Base-by-base conservation (phyloP, 2,113 vertebrate genomes). In the Chaenocephalus aceratus region DNA sequence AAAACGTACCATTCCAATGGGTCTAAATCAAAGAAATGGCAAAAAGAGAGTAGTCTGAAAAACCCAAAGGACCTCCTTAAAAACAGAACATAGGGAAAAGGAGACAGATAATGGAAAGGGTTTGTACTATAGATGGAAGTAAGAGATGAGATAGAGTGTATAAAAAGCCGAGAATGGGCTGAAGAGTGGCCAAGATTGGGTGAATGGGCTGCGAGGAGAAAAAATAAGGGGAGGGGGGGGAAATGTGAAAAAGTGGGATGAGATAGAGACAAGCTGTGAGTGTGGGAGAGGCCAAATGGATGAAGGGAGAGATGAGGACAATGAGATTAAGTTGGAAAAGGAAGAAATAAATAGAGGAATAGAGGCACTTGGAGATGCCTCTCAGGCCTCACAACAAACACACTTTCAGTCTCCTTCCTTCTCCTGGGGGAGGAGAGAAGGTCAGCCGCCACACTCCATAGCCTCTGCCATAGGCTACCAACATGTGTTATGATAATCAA, bases 401-500 rank as follows among this genome's bases (percentile, higher is more conserved):
- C 14, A 34, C 71, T 68, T 52, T 44, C 48, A 62, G 23, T 58
- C 62, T 48, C 46, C 62, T 77, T 67, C n/a, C 12, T 44, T 63
- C 69, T 86, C 79, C 21, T n/a, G 74, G 46, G 84, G 30, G 61
- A 45, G 81, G 23, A 66, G 67, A 79, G 86, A 83, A 90, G 91
- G 91, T 92, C 89, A 90, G 78, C 80, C 75, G 75, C 86, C 82
- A 83, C 85, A 83, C 80, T 86, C 75, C 49, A 77, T 61, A 84
- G 76, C 46, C 71, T 34, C 68, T 11, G 71, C 84, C 86, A 80
- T 51, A 44, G 82, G 88, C 89, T 65, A 77, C 59, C 72, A 69
- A 85, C 86, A 88, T 82, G 86, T 87, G 80, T 67, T 83, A 73
- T 72, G 83, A 85, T 85, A 83, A 88, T 91, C 73, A 87, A 83